phyloP scores from a whole-genome alignment of 2,797 vertebrate genomes.

The Antrozous pallidus region DNA sequence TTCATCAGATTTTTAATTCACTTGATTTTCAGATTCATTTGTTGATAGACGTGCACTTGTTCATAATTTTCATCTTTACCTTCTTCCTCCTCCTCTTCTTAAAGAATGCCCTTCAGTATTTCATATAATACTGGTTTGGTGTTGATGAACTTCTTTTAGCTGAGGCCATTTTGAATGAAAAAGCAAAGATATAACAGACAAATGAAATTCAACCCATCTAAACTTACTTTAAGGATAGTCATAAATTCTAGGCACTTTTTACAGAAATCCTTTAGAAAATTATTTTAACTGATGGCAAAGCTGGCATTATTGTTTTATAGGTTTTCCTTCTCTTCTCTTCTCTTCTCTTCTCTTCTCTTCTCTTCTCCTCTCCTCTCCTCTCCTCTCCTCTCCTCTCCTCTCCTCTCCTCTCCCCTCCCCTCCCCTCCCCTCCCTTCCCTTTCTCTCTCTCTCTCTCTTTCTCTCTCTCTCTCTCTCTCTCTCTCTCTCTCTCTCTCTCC shows the following conservation, averaged over 20 bases:
- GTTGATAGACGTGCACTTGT: too few species aligned
- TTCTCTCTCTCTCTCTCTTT: background rate
- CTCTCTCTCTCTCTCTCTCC: background rate
- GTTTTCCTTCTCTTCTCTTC: background rate
- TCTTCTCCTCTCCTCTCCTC: background rate
- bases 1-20: too few species aligned
- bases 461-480: too few species aligned
- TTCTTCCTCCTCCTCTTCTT: too few species aligned
- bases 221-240: background rate
- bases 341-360: background rate
- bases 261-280: background rate
- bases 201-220: background rate
- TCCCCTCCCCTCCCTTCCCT: background rate
- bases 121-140: too few species aligned
- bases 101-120: too few species aligned
- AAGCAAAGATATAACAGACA: background rate
- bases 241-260: slow-evolving; percentile 34
- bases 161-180: background rate
- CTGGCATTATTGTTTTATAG: background rate
- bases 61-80: too few species aligned
- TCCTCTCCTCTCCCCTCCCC: background rate
- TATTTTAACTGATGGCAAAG: slow-evolving; percentile 41
- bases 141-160: too few species aligned
- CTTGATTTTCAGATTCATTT: too few species aligned
- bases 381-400: background rate